Conservation (phyloP, 2,797 vertebrate species). For the Chaetophractus vellerosus region DNA sequence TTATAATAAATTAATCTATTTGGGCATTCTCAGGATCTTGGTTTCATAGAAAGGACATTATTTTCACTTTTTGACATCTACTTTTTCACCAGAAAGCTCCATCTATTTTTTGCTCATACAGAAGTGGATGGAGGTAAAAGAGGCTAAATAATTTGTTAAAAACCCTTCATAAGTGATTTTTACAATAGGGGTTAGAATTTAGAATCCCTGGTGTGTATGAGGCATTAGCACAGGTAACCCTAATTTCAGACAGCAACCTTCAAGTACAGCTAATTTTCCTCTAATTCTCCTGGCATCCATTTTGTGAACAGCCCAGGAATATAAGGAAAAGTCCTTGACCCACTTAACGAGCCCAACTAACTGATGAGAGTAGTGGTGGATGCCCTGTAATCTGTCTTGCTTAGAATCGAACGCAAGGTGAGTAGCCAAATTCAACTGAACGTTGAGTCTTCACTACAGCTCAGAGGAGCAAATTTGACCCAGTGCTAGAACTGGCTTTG, state of each 20-base stretch:
- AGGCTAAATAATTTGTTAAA: constrained; percentile 41
- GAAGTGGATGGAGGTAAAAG: constrained; percentile 54
- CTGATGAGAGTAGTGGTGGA: not conserved
- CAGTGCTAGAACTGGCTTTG: not conserved
- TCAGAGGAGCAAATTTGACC: not conserved
- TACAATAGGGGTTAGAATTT: constrained; percentile 67
- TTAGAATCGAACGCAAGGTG: not conserved
- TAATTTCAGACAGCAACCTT: constrained; percentile 75
- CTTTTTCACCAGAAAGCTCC: constrained; percentile 11
- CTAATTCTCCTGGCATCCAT: constrained; percentile 68
- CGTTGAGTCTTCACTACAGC: not conserved
- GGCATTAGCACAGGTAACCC: constrained; percentile 72
- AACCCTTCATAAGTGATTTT: constrained; percentile 39
- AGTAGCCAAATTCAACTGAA: not conserved
- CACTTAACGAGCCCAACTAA: constrained; percentile 66
- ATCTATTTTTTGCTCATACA: not conserved
- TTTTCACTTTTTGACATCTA: constrained; percentile 28
- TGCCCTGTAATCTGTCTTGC: not conserved
- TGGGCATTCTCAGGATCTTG: not conserved
- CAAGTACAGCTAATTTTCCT: constrained; percentile 72
- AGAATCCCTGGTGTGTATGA: constrained; percentile 61
- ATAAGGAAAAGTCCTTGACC: constrained; percentile 76
- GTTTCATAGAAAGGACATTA: not conserved
- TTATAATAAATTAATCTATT: not conserved
- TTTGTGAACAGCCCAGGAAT: constrained; percentile 70